phyloP scores from a whole-genome alignment of 2,113 vertebrate species.

The Mesembrinibis cayennensis region DNA sequence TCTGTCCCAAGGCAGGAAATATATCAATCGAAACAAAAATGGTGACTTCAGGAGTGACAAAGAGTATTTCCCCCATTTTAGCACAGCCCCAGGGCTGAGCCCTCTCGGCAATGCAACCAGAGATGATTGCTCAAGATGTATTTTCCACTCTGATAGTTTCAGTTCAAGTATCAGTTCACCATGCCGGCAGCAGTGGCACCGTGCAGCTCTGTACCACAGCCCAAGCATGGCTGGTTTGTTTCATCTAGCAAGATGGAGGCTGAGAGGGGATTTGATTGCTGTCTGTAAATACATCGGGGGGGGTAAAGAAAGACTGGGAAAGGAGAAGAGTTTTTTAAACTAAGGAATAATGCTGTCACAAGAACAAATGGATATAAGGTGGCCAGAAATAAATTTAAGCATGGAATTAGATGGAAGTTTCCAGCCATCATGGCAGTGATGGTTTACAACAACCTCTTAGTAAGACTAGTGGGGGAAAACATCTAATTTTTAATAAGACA shows the following conservation, averaged over 20 bases:
- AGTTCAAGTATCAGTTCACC: neutral
- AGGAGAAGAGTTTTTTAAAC: neutral
- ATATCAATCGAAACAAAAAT: neutral
- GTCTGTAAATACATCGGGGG: neutral
- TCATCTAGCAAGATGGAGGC: neutral
- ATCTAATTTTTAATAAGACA: neutral
- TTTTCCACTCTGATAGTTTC: neutral
- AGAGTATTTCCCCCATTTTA: neutral
- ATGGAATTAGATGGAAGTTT: neutral
- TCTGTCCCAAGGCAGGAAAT: neutral
- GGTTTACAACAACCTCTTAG: neutral
- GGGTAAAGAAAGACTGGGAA: neutral
- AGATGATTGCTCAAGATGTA: neutral
- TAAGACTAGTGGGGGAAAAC: neutral
- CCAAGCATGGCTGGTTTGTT: neutral
- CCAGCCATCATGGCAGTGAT: neutral
- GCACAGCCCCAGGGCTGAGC: neutral
- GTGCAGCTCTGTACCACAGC: neutral
- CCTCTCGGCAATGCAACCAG: neutral
- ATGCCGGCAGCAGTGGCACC: neutral
- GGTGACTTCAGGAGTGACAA: neutral
- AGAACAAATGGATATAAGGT: neutral
- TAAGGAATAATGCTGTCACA: neutral
- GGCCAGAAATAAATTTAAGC: neutral
- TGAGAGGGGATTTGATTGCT: neutral